These are phyloP conservation scores for Nomada fucata DNA, from an alignment of 2,888 invertebrate species.

Conservation along the genomic window DNA sequence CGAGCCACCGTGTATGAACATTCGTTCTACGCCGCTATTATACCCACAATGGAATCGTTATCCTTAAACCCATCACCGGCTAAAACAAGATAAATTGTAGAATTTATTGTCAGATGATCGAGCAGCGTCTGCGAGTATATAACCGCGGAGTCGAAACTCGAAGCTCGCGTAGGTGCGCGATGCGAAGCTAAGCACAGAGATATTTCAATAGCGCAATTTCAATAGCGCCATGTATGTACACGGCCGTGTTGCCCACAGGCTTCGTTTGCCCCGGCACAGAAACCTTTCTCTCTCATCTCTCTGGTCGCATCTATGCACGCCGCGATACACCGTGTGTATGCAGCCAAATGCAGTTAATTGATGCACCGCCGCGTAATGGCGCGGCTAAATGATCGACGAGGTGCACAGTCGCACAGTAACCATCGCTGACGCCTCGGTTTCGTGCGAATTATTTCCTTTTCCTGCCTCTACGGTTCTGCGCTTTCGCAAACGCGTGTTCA, in stretches of 20 bases:
- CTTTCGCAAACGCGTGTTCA: background rate
- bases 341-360: slow-evolving; percentile 66
- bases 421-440: slow-evolving; percentile 33
- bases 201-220: slow-evolving; percentile 59
- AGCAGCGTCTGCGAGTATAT: slow-evolving; percentile 7
- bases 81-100: slow-evolving; percentile 45
- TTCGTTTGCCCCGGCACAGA: slow-evolving; percentile 73
- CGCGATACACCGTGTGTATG: slow-evolving; percentile 30
- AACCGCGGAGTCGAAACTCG: slow-evolving; percentile 9
- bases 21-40: slow-evolving; percentile 15
- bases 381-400: slow-evolving; percentile 67
- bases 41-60: slow-evolving; percentile 52
- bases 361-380: slow-evolving; percentile 72
- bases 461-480: background rate
- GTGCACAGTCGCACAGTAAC: slow-evolving; percentile 45
- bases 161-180: slow-evolving; percentile 44
- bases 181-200: slow-evolving; percentile 36
- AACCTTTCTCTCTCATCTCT: slow-evolving; percentile 70
- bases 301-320: slow-evolving; percentile 11
- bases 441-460: slow-evolving; percentile 26
- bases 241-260: slow-evolving; percentile 62
- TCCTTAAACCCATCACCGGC: slow-evolving; percentile 28
- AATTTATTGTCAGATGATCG: slow-evolving; percentile 38
- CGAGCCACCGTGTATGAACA: slow-evolving; percentile 20
- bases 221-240: slow-evolving; percentile 29